Conservation (phyloP, 53 echinoderm and acorn worm species). For the Crossaster papposus region DNA sequence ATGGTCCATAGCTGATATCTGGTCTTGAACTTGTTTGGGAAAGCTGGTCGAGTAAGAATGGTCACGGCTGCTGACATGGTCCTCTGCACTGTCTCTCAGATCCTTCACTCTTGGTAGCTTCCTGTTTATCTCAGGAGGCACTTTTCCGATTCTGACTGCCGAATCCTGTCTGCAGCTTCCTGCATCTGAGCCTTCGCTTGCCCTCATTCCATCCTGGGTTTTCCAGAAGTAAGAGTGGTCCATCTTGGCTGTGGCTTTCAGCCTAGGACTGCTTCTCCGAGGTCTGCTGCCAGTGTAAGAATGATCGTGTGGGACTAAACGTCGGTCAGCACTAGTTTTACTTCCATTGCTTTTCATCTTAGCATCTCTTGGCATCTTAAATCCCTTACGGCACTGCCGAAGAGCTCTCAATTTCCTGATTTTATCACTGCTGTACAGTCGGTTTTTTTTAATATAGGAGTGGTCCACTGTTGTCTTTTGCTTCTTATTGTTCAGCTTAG, state of each 20-base stretch:
- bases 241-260: neutral
- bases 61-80: neutral
- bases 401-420: no score
- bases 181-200: neutral
- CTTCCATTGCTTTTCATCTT: neutral
- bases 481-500: neutral
- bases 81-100: neutral
- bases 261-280: neutral
- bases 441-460: conserved; percentile 22
- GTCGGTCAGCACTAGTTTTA: neutral
- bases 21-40: conserved; percentile 12
- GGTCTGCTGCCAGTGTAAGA: conserved; percentile 7
- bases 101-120: neutral
- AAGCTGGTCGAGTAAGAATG: conserved; percentile 33
- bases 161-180: neutral
- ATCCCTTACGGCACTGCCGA: neutral
- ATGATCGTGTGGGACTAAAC: conserved; percentile 24
- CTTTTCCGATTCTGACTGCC: neutral
- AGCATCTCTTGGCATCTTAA: neutral
- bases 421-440: neutral
- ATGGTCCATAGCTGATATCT: conserved; percentile 44
- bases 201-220: neutral
- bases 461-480: conserved; percentile 30
- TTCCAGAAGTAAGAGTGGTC: conserved; percentile 53
- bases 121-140: neutral